Conservation (phyloP, 1,140 invertebrate species). For the Agrilus planipennis region DNA sequence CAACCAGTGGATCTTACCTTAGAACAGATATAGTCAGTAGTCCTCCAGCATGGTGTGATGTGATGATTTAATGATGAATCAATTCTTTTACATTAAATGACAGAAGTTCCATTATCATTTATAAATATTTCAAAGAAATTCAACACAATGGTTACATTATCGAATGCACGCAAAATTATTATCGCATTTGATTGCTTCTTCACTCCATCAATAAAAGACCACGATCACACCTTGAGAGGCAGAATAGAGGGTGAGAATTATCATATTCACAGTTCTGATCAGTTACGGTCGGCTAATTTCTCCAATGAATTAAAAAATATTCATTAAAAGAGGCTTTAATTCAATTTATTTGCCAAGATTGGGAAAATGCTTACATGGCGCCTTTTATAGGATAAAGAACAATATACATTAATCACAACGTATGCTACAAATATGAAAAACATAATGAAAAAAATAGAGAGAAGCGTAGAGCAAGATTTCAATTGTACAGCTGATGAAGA, state of each 20-base stretch:
- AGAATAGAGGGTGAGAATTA: not conserved
- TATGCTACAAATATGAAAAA: too few species aligned
- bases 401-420: constrained; percentile 17
- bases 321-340: constrained; percentile 15
- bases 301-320: constrained; percentile 15
- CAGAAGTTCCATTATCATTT: constrained; percentile 23
- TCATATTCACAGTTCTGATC: not conserved
- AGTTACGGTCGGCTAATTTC: constrained; percentile 9
- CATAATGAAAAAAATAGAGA: too few species aligned
- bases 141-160: constrained; percentile 15
- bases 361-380: too few species aligned
- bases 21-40: constrained; percentile 8
- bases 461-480: too few species aligned
- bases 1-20: constrained; percentile 2
- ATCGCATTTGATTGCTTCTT: constrained; percentile 17
- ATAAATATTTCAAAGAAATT: constrained; percentile 25
- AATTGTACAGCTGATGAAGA: constrained; percentile 15
- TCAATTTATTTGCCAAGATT: constrained; percentile 17
- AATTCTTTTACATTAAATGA: constrained; percentile 25
- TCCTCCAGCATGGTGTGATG: constrained; percentile 15
- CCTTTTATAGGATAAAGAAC: constrained; percentile 17
- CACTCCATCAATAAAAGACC: constrained; percentile 19
- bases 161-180: constrained; percentile 13
- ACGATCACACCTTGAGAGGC: constrained; percentile 12
- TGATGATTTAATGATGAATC: constrained; percentile 25